Evolutionary conservation across 64 coral and sea anemone genomes (phyloP), one percentile per base, ranked within the genome.

Genomic region (Trachythela sp.): DNA sequence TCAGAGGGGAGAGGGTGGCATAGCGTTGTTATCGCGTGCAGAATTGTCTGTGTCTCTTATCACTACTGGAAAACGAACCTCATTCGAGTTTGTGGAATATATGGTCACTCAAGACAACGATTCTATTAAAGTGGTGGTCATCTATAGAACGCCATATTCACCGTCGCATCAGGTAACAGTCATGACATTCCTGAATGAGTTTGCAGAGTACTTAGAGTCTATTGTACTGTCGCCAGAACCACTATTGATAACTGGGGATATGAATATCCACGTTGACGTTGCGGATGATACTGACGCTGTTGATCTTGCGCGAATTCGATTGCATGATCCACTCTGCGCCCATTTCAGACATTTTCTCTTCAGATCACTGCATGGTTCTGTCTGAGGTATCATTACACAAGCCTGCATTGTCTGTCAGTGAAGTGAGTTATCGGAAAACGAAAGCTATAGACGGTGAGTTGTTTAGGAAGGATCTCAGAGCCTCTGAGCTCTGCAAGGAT

Each of bases 121-220:
- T 87, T 58, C 54, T 58, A 87, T 87, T 34, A 87, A 87, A 87
- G 48, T 87, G 86, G 13, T 52, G 49, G 49, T 52, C 20, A 52
- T 52, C 20, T 52, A 52, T 20, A 10, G 49, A 15, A 10, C 49
- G 13, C 49, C 49, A 15, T 87, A 87, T 51, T 87, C 86, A 48
- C 54, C 86, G 26, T 48, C 86, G 54, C 86, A 87, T 51, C 86
- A 51, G 31, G 86, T 87, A 48, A 87, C 86, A 87, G 86, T 87
- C 86, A 51, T 51, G 48, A 87, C 86, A 87, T 87, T 87, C 86
- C 86, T 87, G 54, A 51, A n/a, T n/a, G n/a, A n/a, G n/a, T n/a
- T n/a, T n/a, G n/a, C n/a, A n/a, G n/a, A n/a, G n/a, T n/a, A n/a
- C n/a, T n/a, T n/a, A n/a, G n/a, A n/a, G n/a, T n/a, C n/a, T n/a